Base-by-base conservation (phyloP, 2,113 vertebrate species). In the Collichthys lucidus region DNA sequence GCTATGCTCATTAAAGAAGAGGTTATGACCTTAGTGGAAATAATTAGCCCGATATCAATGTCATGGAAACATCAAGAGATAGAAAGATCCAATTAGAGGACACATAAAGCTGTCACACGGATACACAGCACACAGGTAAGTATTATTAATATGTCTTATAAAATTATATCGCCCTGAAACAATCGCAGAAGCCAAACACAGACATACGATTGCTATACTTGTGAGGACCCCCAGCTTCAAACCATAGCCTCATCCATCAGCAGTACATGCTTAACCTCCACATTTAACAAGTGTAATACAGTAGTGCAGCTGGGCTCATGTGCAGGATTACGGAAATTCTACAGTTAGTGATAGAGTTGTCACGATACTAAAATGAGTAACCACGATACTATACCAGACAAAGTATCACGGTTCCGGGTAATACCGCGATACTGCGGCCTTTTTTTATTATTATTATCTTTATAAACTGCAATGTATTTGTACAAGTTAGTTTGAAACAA, bases 11-110 rank as follows among this genome's bases (percentile, higher is more conserved):
- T 80, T 82, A 26, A 11, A 75, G 67, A 26, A 75, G 16, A 80
- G 55, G 53, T 55, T 70, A 50, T 59, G 70, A 90, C 79, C 75
- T 86, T 57, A 26, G 47, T 46, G 66, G 77, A 77, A 84, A 68
- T 84, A 77, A 83, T 79, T 42, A 72, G 22, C 15, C 35, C 47
- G 55, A 84, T 72, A 84, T 65, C 17, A 63, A 29, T 40, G 50
- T 50, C 64, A 73, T 60, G 22, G 79, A 62, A 79, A 79, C 42
- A 74, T 57, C 7, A 50, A 63, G 15, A 49, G 49, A 85, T 46
- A 46, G n/a, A 63, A n/a, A 62, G 46, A 69, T 50, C 63, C 31
- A 74, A 78, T 79, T 65, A 80, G 69, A 76, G 12, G n/a, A 44
- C 47, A 70, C 49, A 53, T 44, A 61, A 50, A 60, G 19, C 15